Evolutionary conservation across 2,113 vertebrate genomes (phyloP).

Genomic region (Rutilus rutilus): DNA sequence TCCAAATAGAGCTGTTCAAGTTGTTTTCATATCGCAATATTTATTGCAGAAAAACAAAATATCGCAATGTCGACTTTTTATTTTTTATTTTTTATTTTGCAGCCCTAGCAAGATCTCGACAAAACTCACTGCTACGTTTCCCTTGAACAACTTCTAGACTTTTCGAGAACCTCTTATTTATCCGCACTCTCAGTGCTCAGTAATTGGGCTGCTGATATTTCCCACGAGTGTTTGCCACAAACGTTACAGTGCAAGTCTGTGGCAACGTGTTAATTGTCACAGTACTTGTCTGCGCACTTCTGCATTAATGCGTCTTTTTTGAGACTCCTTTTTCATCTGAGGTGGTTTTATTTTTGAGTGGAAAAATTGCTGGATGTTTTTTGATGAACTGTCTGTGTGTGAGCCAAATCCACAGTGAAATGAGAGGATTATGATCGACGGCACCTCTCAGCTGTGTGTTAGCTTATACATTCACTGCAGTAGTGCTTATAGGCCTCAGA

Average conservation of each 20-base stretch:
- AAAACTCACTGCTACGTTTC: not conserved
- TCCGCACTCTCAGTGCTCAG: not conserved
- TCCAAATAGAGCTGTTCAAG: not conserved
- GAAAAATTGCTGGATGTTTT: not conserved
- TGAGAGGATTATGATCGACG: constrained; percentile 9
- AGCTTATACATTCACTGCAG: not conserved
- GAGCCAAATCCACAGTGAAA: constrained; percentile 16
- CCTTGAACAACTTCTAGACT: not conserved
- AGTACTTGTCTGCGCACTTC: not conserved
- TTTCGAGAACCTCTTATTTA: not conserved
- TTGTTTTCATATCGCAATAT: too few species aligned
- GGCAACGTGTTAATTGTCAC: not conserved
- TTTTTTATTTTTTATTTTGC: too few species aligned
- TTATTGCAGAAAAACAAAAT: too few species aligned
- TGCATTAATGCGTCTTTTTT: not conserved
- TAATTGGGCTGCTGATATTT: constrained; percentile 6
- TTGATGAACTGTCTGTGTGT: constrained; percentile 3
- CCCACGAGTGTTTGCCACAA: not conserved
- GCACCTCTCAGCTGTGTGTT: constrained; percentile 2
- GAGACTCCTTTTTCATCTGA: not conserved
- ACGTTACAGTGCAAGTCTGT: not conserved
- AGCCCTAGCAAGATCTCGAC: not conserved
- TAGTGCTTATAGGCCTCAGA: not conserved
- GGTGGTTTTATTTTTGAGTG: not conserved
- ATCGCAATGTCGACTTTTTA: too few species aligned